These are phyloP conservation scores for Macropis europaea DNA, from an alignment of 2,888 invertebrate genomes.

Conservation along the genomic window DNA sequence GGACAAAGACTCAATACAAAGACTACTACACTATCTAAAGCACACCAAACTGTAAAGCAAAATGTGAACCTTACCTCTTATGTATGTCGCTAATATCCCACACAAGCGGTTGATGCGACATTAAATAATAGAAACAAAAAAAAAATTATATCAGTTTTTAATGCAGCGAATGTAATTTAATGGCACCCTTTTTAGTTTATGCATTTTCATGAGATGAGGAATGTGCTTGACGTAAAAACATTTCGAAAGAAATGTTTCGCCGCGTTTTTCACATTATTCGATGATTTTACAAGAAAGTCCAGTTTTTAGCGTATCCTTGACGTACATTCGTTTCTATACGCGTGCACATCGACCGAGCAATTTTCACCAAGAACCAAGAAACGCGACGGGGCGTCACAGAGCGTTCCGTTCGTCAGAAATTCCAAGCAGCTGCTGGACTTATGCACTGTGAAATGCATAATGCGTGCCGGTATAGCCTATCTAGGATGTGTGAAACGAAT, in stretches of 20 bases:
- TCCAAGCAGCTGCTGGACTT: slow-evolving; percentile 73
- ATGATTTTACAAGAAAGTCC: slow-evolving; percentile 33
- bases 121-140: too few relatives aligned
- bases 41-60: too few relatives aligned
- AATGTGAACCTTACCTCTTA: too few relatives aligned
- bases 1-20: too few relatives aligned
- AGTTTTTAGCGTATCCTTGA: slow-evolving; percentile 41
- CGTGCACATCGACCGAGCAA: slow-evolving; percentile 53
- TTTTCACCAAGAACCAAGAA: slow-evolving; percentile 66
- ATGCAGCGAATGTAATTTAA: neutral
- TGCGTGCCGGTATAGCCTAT: slow-evolving; percentile 60
- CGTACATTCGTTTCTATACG: slow-evolving; percentile 27
- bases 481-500: slow-evolving; percentile 64
- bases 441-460: slow-evolving; percentile 78
- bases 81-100: too few relatives aligned
- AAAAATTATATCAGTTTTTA: too few relatives aligned
- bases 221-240: neutral
- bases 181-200: too few relatives aligned
- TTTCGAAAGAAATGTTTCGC: neutral
- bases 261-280: neutral
- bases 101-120: too few relatives aligned
- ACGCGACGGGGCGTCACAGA: slow-evolving; percentile 69
- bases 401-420: slow-evolving; percentile 60
- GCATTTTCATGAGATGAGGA: neutral
- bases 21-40: too few relatives aligned